phyloP scores from a whole-genome alignment of 2,113 vertebrate genomes.

The Etia nguti region DNA sequence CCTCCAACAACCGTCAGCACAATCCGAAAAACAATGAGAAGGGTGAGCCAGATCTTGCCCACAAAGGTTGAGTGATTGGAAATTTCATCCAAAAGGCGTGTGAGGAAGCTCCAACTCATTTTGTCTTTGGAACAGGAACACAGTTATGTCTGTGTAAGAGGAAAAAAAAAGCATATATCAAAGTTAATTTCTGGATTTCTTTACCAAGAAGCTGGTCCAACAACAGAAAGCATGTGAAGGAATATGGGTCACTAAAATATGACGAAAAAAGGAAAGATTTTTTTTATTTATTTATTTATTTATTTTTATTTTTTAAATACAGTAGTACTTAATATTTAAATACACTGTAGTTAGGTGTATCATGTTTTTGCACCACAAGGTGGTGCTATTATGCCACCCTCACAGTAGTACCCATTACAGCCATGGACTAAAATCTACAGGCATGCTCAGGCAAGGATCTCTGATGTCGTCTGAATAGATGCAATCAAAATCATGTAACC shows the following conservation, averaged over 20 bases:
- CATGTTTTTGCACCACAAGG: neutral
- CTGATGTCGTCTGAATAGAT: neutral
- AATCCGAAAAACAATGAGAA: constrained; percentile 87
- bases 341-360: neutral
- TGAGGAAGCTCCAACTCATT: constrained; percentile 95
- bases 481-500: neutral
- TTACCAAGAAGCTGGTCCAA: neutral
- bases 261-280: neutral
- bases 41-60: constrained; percentile 88
- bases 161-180: no score
- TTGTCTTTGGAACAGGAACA: constrained; percentile 34
- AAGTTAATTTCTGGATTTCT: neutral
- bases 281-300: no score
- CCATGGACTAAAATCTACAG: rapidly evolving
- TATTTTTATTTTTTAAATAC: no score
- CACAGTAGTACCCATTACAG: neutral
- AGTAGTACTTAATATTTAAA: neutral
- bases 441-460: neutral
- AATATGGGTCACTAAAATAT: neutral
- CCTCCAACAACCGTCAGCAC: constrained; percentile 87
- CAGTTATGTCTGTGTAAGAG: constrained; percentile 40
- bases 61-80: constrained; percentile 92
- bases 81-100: constrained; percentile 87
- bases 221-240: neutral
- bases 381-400: neutral